Conservation (phyloP, 2,113 vertebrate species). For the Marmota monax region DNA sequence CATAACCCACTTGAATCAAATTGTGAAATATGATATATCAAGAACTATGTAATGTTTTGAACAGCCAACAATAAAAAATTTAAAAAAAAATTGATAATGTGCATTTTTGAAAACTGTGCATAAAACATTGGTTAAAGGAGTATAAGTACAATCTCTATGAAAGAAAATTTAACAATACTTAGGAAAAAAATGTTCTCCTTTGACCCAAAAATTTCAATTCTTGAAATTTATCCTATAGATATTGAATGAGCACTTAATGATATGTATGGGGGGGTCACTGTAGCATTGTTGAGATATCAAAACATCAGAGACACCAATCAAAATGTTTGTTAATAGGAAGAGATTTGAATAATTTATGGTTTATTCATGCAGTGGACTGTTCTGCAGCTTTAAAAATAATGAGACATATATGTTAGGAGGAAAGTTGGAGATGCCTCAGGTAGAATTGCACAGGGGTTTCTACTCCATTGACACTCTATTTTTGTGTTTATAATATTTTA, state of each 20-base stretch:
- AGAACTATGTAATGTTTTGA: too few relatives aligned
- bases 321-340: not conserved
- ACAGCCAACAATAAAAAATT: too few relatives aligned
- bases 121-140: not conserved
- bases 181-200: slow-evolving; percentile 8
- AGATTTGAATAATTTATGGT: not conserved
- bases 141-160: slow-evolving; percentile 25
- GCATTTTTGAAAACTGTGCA: not conserved
- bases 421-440: not conserved
- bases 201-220: not conserved
- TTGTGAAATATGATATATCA: too few relatives aligned
- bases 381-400: not conserved
- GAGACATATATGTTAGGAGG: not conserved
- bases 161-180: slow-evolving; percentile 28
- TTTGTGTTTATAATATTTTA: not conserved
- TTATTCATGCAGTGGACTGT: not conserved
- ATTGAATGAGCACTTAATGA: slow-evolving; percentile 1
- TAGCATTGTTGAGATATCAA: slow-evolving; percentile 33
- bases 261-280: not conserved
- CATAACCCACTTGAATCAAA: too few relatives aligned
- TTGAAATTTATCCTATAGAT: not conserved
- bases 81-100: not conserved
- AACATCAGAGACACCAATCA: not conserved
- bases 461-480: not conserved
- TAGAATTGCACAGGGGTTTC: not conserved